Evolutionary conservation across 2,888 invertebrate genomes (phyloP), one percentile per base, ranked within the genome.

Genomic region (Campoplex capitator): DNA sequence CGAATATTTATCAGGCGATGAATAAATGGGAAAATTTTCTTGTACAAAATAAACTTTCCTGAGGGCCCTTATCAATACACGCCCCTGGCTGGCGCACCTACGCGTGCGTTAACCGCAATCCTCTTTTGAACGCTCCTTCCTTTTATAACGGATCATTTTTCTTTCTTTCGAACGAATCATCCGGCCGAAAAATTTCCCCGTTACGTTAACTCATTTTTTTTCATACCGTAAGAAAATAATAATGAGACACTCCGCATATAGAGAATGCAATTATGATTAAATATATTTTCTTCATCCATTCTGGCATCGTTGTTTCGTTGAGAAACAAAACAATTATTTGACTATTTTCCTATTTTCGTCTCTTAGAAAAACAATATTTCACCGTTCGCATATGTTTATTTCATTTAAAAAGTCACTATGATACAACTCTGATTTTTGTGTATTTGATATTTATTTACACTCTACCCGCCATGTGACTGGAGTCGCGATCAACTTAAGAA

Each of bases 51-150:
- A 23, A 8, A 7, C 38, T 18, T 51, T 54, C 32, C 56, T 45
- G 45, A 77, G 77, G 51, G 77, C 38, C 62, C 18, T 51, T 0
- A 28, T 51, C 51, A 42, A 65, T 13, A 38, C 11, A 77, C 77
- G 54, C n/a, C 54, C 78, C 78, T 78, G 78, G 48, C 78, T 78
- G 78, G 48, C 48, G 54, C 76, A 42, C 74, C 65, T 70, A 85
- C 88, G 83, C 86, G 73, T 84, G 83, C 83, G 83, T 75, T 81
- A 13, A 38, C 68, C 85, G 84, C 71, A 85, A 88, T 87, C 85
- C 84, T 32, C 62, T 16, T 62, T 62, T 32, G 62, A 62, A 62
- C 62, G 16, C 16, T 62, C 32, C 62, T 62, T 32, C 62, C 16
- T 42, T 38, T 38, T 23, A 32, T 62, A 62, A 62, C 62, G 62